These are phyloP conservation scores for Sphaerophoria taeniata DNA, from an alignment of 2,888 invertebrate genomes.

Conservation along the genomic window DNA sequence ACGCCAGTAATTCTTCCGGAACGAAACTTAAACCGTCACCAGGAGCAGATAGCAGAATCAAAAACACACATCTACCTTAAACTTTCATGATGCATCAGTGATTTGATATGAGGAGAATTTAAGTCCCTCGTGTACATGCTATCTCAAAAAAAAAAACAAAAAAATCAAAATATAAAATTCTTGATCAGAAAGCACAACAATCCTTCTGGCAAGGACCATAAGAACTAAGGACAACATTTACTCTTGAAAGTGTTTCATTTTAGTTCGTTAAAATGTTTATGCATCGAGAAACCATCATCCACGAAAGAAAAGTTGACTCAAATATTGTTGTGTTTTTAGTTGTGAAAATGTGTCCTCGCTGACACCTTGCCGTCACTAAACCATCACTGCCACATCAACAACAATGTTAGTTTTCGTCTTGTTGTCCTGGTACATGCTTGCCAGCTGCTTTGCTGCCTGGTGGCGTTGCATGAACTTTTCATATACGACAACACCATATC, in stretches of 20 bases:
- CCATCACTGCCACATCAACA: slow-evolving; percentile 14
- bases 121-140: not conserved
- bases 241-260: slow-evolving; percentile 52
- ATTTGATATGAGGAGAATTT: slow-evolving; percentile 7
- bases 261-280: slow-evolving; percentile 53
- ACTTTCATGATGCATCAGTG: slow-evolving; percentile 30
- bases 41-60: too few species aligned
- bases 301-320: slow-evolving; percentile 34
- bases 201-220: slow-evolving; percentile 2
- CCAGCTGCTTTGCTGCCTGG: not conserved
- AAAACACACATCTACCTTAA: not conserved
- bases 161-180: not conserved
- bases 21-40: not conserved
- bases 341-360: slow-evolving; percentile 21
- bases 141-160: not conserved
- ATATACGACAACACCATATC: not conserved
- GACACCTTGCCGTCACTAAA: slow-evolving; percentile 20
- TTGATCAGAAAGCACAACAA: slow-evolving; percentile 4
- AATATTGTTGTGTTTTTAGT: slow-evolving; percentile 45
- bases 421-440: slow-evolving; percentile 6
- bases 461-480: not conserved
- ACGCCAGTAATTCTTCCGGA: slow-evolving; percentile 8
- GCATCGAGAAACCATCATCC: slow-evolving; percentile 45
- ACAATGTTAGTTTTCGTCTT: slow-evolving; percentile 10
- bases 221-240: slow-evolving; percentile 34